phyloP scores from a whole-genome alignment of 2,113 vertebrate genomes.

The Chelonoidis abingdonii region DNA sequence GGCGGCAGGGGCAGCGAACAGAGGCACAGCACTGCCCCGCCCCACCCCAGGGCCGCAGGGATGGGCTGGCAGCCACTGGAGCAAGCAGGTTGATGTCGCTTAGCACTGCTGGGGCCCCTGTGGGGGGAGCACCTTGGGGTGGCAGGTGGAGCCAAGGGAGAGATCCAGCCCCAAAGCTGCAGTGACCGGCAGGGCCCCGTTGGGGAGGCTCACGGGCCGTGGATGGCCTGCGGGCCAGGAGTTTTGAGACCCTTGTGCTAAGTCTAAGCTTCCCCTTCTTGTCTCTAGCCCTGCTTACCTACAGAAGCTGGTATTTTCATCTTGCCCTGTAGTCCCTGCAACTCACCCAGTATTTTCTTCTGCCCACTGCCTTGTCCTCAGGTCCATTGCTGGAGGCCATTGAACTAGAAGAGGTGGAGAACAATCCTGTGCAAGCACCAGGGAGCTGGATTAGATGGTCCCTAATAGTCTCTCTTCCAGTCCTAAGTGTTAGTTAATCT shows the following conservation, averaged over 20 bases:
- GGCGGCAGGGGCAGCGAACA: too few species aligned
- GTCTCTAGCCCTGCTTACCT: neutral
- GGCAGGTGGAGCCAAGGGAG: too few species aligned
- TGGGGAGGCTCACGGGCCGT: too few species aligned
- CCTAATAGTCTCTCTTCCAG: neutral
- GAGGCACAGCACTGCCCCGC: too few species aligned
- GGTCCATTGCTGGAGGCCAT: neutral
- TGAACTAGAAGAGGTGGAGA: neutral
- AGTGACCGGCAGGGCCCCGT: too few species aligned
- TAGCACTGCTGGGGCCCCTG: too few species aligned
- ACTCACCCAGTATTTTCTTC: neutral
- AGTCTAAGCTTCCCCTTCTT: neutral
- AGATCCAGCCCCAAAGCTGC: too few species aligned
- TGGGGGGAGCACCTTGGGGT: too few species aligned
- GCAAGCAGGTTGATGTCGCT: too few species aligned
- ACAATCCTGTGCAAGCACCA: neutral
- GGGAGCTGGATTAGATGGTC: neutral
- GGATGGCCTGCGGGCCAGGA: too few species aligned
- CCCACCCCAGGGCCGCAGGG: too few species aligned
- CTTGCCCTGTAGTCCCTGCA: neutral
- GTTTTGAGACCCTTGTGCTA: neutral
- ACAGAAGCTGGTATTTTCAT: neutral
- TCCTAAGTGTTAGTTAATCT: neutral
- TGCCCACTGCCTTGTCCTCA: neutral
- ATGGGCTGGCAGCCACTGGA: too few species aligned